Evolutionary conservation across 2,888 invertebrate species (phyloP).

Genomic region (Scaptomyza caliginosa): DNA sequence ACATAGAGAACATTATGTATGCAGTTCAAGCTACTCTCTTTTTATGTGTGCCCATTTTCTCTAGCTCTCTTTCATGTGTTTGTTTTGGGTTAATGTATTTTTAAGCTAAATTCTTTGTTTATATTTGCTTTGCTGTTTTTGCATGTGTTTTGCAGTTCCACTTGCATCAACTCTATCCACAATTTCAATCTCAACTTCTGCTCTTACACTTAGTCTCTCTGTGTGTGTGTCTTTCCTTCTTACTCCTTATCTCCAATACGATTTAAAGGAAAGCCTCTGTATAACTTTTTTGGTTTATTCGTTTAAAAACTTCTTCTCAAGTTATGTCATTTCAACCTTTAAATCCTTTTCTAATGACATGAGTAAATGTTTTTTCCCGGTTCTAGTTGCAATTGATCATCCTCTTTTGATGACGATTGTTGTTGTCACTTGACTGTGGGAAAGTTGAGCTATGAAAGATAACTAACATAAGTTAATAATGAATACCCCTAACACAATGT

Average conservation of each 20-base stretch:
- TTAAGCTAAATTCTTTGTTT: slow-evolving; percentile 79
- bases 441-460: slow-evolving; percentile 46
- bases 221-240: slow-evolving; percentile 16
- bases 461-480: slow-evolving; percentile 13
- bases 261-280: slow-evolving; percentile 35
- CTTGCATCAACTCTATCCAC: slow-evolving; percentile 31
- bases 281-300: slow-evolving; percentile 64
- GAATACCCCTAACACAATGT: too few species aligned
- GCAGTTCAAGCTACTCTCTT: slow-evolving; percentile 52
- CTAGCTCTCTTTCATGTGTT: slow-evolving; percentile 12
- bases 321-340: slow-evolving; percentile 36
- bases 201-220: not conserved
- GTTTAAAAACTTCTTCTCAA: slow-evolving; percentile 68
- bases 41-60: slow-evolving; percentile 10
- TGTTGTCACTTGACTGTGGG: slow-evolving; percentile 66
- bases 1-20: slow-evolving; percentile 52
- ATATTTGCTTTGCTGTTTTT: slow-evolving; percentile 73
- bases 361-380: slow-evolving; percentile 24
- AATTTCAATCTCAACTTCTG: slow-evolving; percentile 5
- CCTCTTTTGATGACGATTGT: slow-evolving; percentile 11
- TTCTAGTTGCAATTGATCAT: slow-evolving; percentile 7
- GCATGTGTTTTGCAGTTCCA: slow-evolving; percentile 52
- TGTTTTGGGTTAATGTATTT: slow-evolving; percentile 74
- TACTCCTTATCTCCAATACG: not conserved
- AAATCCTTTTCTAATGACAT: slow-evolving; percentile 23